These are phyloP conservation scores for Catocala fraxini DNA, from an alignment of 2,888 invertebrate genomes.

Conservation along the genomic window DNA sequence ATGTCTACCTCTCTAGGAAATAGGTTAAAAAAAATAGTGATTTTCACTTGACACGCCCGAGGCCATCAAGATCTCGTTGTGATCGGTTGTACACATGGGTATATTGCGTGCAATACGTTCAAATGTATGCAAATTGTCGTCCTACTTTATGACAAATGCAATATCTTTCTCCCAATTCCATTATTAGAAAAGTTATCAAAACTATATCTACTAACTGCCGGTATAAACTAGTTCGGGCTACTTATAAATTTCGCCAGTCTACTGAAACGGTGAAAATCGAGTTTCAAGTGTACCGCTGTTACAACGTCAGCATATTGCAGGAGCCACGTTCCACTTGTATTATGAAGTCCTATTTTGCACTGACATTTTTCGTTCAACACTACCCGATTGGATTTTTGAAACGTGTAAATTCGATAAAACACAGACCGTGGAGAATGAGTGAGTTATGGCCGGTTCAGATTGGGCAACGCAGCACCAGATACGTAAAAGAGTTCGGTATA, in stretches of 20 bases:
- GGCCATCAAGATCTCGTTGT: too few species aligned
- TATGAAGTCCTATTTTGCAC: conserved; percentile 83
- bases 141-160: too few species aligned
- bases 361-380: conserved; percentile 83
- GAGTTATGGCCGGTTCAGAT: conserved; percentile 56
- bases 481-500: conserved; percentile 43
- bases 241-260: conserved; percentile 69
- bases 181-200: conserved; percentile 10
- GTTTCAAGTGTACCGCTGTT: conserved; percentile 70
- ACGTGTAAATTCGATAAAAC: conserved; percentile 85
- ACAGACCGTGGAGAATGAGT: conserved; percentile 62
- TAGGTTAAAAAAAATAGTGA: too few species aligned
- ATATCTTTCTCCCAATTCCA: too few species aligned
- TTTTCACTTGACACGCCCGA: too few species aligned
- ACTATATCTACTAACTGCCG: conserved; percentile 28
- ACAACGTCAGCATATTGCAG: conserved; percentile 81
- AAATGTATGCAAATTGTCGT: too few species aligned
- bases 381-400: conserved; percentile 83
- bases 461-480: conserved; percentile 38
- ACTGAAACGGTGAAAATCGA: conserved; percentile 76
- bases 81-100: too few species aligned
- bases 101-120: too few species aligned
- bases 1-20: too few species aligned
- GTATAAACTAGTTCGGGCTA: conserved; percentile 51
- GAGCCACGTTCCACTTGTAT: conserved; percentile 75